Conservation (phyloP, 2,888 invertebrate genomes). For the Acronicta alni region DNA sequence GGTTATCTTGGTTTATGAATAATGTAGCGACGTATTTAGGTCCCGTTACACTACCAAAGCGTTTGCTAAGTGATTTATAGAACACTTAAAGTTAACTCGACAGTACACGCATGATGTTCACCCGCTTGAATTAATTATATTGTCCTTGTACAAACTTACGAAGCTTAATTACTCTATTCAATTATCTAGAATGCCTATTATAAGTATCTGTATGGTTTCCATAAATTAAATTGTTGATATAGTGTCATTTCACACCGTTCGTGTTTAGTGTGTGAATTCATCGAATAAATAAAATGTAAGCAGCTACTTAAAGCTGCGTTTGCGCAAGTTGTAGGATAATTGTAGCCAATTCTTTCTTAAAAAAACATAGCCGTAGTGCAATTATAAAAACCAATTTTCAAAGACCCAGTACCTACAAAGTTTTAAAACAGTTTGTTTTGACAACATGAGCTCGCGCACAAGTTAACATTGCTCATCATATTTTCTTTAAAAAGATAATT, state of each 20-base stretch:
- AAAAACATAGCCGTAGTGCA: no score
- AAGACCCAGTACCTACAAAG: no score
- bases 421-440: no score
- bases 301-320: no score
- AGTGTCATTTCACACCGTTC: no score
- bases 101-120: slow-evolving; percentile 18
- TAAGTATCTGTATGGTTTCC: neutral
- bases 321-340: no score
- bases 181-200: slow-evolving; percentile 8
- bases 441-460: no score
- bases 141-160: slow-evolving; percentile 11
- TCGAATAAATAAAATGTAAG: neutral
- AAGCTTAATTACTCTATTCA: slow-evolving; percentile 11
- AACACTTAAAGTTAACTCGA: slow-evolving; percentile 36
- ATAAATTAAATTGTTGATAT: neutral
- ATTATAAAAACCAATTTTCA: no score
- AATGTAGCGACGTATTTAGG: slow-evolving; percentile 16
- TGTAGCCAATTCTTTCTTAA: no score
- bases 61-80: slow-evolving; percentile 45
- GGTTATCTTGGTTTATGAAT: slow-evolving; percentile 36
- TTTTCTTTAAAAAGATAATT: no score
- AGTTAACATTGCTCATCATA: no score
- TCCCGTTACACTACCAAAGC: slow-evolving; percentile 33
- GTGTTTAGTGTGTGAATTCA: neutral
- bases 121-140: slow-evolving; percentile 41